Conservation (phyloP, 2,113 vertebrate genomes). For the Takifugu flavidus region DNA sequence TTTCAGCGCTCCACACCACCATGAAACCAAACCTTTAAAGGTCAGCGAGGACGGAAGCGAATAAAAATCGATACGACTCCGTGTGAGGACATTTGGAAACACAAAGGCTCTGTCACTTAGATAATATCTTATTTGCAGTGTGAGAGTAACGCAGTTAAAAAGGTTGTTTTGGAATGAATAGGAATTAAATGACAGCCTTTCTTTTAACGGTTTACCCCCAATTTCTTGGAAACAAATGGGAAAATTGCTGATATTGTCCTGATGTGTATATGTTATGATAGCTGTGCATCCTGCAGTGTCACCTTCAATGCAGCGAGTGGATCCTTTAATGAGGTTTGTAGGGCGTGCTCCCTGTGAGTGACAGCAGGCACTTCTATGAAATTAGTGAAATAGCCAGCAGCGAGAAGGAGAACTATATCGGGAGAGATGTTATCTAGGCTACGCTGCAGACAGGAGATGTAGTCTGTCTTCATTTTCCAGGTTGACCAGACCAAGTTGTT, state of each 20-base stretch:
- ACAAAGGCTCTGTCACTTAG: slow-evolving; percentile 30
- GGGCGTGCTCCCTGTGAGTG: slow-evolving; percentile 49
- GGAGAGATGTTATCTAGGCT: slow-evolving; percentile 50
- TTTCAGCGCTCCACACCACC: slow-evolving; percentile 20
- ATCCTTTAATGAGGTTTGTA: slow-evolving; percentile 53
- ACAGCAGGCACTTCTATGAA: slow-evolving; percentile 53
- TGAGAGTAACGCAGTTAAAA: background rate
- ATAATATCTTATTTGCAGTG: slow-evolving; percentile 14
- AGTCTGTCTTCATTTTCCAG: slow-evolving; percentile 27
- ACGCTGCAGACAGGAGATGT: background rate
- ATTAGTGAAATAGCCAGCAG: slow-evolving; percentile 57
- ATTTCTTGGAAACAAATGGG: background rate
- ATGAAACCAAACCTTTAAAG: slow-evolving; percentile 40
- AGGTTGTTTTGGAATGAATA: background rate
- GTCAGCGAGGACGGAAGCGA: slow-evolving; percentile 41
- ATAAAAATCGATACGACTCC: slow-evolving; percentile 36
- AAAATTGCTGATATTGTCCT: background rate
- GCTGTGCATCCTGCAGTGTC: background rate
- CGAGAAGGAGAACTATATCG: slow-evolving; percentile 41
- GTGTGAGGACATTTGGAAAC: slow-evolving; percentile 30
- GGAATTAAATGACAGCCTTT: background rate
- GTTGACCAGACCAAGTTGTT: slow-evolving; percentile 27
- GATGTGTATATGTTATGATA: background rate
- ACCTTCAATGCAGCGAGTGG: background rate
- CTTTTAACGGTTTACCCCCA: background rate